Evolutionary conservation across 2,888 invertebrate genomes (phyloP).

Genomic region (Diabrotica balteata): DNA sequence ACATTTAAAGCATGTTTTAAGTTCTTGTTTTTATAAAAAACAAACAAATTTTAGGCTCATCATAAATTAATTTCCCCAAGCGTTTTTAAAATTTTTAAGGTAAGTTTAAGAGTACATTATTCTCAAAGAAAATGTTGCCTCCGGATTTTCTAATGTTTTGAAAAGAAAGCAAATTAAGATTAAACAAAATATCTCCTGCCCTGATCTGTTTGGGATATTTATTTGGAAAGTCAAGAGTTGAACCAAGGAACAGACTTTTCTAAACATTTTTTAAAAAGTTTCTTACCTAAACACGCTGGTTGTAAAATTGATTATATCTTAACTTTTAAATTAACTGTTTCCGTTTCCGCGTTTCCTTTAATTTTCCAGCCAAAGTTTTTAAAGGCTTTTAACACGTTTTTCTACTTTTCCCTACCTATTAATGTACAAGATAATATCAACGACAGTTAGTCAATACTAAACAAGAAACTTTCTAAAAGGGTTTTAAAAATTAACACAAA

Average conservation of each 20-base stretch:
- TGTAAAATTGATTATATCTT: constrained; percentile 21
- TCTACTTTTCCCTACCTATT: neutral
- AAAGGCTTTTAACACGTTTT: constrained; percentile 3
- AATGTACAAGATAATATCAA: neutral
- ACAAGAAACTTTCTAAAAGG: too few species aligned
- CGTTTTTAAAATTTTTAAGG: too few species aligned
- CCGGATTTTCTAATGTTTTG: too few species aligned
- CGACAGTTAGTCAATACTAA: constrained; percentile 5
- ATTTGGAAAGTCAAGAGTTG: constrained; percentile 1
- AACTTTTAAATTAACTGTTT: constrained; percentile 15
- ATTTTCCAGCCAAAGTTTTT: constrained; percentile 10
- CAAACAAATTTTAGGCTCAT: too few species aligned
- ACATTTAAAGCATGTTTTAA: too few species aligned
- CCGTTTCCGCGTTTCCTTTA: constrained; percentile 8
- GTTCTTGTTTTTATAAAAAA: too few species aligned
- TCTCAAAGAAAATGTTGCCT: too few species aligned
- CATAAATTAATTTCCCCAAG: too few species aligned
- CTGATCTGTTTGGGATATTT: constrained; percentile 17
- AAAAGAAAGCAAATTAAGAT: constrained; percentile 18
- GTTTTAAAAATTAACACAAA: too few species aligned
- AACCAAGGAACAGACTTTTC: neutral
- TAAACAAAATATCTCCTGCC: constrained; percentile 14
- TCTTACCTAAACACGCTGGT: constrained; percentile 2
- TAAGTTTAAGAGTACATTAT: too few species aligned
- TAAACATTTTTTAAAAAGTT: constrained; percentile 7